phyloP scores from a whole-genome alignment of 2,113 vertebrate species.

The Octodon degus region DNA sequence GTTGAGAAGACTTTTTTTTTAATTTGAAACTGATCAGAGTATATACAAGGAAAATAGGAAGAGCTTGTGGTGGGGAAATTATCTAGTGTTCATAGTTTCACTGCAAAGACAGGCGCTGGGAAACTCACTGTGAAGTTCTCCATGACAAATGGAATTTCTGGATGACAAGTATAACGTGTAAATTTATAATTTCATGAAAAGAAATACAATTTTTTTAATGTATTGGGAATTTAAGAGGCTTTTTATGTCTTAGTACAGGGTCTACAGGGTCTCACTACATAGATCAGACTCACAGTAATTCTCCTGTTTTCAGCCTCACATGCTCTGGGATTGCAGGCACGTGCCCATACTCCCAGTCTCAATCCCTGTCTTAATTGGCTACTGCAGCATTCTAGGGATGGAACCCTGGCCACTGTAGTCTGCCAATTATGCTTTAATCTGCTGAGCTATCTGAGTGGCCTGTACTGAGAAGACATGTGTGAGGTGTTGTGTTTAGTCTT shows the following conservation, averaged over 20 bases:
- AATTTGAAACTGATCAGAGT: neutral
- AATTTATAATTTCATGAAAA: conserved; percentile 32
- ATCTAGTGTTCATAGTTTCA: neutral
- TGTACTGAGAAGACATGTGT: neutral
- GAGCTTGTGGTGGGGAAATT: neutral
- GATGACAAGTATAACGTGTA: neutral
- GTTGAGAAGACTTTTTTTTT: neutral
- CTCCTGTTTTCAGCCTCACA: too few species aligned
- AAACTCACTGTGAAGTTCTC: neutral
- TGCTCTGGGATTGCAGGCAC: too few species aligned
- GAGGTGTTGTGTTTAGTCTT: neutral
- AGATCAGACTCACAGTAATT: too few species aligned
- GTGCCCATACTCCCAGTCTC: too few species aligned
- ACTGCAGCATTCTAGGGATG: too few species aligned
- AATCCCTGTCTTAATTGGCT: too few species aligned
- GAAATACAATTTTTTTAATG: neutral
- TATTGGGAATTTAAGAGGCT: neutral
- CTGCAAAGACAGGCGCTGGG: neutral
- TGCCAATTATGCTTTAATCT: too few species aligned
- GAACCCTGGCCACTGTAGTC: too few species aligned
- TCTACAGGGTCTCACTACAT: too few species aligned
- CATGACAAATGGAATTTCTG: neutral
- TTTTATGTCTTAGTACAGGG: too few species aligned
- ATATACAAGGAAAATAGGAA: neutral
- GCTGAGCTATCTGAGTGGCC: too few species aligned